Percentiles rank a stretch among this genome's conserved stretches.
These are phyloP conservation scores for Samia ricini DNA, from an alignment of 1,140 invertebrate genomes.

Conservation along the genomic window DNA sequence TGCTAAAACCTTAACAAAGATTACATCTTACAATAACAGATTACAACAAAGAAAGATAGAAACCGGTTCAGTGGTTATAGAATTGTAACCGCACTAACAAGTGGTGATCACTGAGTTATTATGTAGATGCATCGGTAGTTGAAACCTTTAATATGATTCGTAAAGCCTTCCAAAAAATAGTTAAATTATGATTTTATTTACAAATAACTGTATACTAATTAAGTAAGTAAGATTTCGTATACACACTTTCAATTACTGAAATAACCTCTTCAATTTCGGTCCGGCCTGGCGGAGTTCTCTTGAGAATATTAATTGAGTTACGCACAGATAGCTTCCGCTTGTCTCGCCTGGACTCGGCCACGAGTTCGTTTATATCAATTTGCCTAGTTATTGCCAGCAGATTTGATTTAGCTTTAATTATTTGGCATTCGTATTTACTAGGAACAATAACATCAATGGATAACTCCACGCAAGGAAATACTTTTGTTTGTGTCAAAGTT, in stretches of 20 bases:
- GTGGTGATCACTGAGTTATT: too few species aligned
- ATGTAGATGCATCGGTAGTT: too few species aligned
- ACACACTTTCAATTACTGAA: conserved; percentile 5
- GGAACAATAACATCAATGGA: not conserved
- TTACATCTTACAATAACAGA: too few species aligned
- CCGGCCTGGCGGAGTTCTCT: not conserved
- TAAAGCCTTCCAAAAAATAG: too few species aligned
- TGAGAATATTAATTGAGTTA: conserved; percentile 9
- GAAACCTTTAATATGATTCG: too few species aligned
- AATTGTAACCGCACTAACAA: too few species aligned
- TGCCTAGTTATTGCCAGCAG: conserved; percentile 1
- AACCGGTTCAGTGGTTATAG: too few species aligned
- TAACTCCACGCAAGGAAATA: too few species aligned
- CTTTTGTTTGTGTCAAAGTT: not conserved
- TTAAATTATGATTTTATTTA: too few species aligned
- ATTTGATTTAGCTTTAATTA: conserved; percentile 5
- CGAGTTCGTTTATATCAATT: conserved; percentile 11
- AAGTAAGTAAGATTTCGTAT: conserved; percentile 1
- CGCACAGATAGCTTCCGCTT: conserved; percentile 2
- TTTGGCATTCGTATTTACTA: not conserved
- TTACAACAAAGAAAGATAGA: too few species aligned
- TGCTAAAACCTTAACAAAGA: too few species aligned
- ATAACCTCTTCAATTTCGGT: conserved; percentile 1
- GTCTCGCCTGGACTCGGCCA: not conserved
- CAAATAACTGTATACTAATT: too few species aligned